Base-by-base conservation (phyloP, 2,888 invertebrate genomes). In the Drosophila pseudotakahashii region DNA sequence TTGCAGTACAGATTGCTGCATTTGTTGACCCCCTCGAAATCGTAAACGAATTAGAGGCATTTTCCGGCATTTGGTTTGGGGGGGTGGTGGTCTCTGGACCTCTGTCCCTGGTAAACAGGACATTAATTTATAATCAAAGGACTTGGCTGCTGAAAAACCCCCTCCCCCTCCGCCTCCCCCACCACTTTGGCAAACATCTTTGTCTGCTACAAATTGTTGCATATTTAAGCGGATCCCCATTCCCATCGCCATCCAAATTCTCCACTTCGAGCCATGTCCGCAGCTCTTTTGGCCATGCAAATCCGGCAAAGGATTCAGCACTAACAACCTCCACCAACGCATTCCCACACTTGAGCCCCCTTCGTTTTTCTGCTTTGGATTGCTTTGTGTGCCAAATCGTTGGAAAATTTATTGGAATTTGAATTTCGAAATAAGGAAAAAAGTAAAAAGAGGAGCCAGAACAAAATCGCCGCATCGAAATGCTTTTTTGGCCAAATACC, bases 371-470 rank as follows among this genome's bases (percentile, higher is more conserved):
- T 72, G 71, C 71, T 74, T 58, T 37, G 55, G 55, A 64, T 45
- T 63, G 70, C 79, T 77, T 82, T 79, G 78, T 81, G 62, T 78
- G 81, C 75, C 83, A 84, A 84, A 85, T 85, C 83, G 81, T 75
- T 83, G 83, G 83, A 77, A 83, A 84, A 84, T 84, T 81, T 84
- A 85, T 86, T 86, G 77, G 79, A 83, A 85, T 85, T 86, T 86
- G 84, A 85, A 85, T 80, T 86, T 84, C 83, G 80, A 86, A 84
- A 84, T 75, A 67, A 53, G 52, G 45, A 26, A 48, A 52, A 26
- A 26, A 16, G 45, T 30, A 48, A 52, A 26, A 26, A 16, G 39
- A n/a, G 36, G 23, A 23, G 51, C 37, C 39, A 26, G 32, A 52
- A 32, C 39, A 13, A 69, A 83, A 81, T 83, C 81, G 81, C 72